A percentile compares a stretch with the other conserved stretches of the same genome.
Evolutionary conservation across 1,140 invertebrate species (phyloP).

Genomic region (Hylaeus anthracinus): DNA sequence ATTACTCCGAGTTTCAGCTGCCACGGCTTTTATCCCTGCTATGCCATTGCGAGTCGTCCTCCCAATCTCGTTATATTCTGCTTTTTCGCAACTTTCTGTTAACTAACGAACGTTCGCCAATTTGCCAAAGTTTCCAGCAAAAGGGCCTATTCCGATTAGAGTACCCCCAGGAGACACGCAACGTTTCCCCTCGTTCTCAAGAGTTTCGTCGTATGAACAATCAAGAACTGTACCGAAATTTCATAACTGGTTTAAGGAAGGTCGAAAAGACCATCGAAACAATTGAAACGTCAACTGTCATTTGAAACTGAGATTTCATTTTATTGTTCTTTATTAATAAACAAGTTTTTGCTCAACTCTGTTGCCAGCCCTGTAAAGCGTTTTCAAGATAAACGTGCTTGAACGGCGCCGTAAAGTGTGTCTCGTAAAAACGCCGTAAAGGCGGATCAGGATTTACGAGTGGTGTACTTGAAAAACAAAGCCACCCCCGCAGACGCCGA

Average conservation of each 20-base stretch:
- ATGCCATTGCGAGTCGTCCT: neutral
- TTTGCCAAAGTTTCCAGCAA: neutral
- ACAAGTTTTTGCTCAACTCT: too few relatives aligned
- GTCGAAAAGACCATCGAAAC: too few relatives aligned
- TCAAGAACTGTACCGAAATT: slow-evolving; percentile 13
- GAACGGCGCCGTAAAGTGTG: neutral
- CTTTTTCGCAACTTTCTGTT: slow-evolving; percentile 17
- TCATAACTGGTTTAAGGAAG: neutral
- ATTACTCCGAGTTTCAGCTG: slow-evolving; percentile 2
- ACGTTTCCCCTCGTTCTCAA: neutral
- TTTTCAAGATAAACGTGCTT: neutral
- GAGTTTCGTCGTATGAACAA: neutral
- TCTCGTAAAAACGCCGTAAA: neutral
- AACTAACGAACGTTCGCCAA: slow-evolving; percentile 3
- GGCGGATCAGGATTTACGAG: slow-evolving; percentile 5
- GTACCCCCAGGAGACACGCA: neutral
- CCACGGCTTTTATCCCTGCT: neutral
- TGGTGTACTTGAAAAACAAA: slow-evolving; percentile 8
- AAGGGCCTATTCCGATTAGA: neutral
- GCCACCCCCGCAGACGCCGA: neutral
- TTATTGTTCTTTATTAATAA: too few relatives aligned
- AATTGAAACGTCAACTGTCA: too few relatives aligned
- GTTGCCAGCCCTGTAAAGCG: neutral
- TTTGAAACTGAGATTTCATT: too few relatives aligned
- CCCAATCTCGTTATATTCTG: slow-evolving; percentile 26